Base-by-base conservation (phyloP, 2,113 vertebrate species). In the Silurus meridionalis region DNA sequence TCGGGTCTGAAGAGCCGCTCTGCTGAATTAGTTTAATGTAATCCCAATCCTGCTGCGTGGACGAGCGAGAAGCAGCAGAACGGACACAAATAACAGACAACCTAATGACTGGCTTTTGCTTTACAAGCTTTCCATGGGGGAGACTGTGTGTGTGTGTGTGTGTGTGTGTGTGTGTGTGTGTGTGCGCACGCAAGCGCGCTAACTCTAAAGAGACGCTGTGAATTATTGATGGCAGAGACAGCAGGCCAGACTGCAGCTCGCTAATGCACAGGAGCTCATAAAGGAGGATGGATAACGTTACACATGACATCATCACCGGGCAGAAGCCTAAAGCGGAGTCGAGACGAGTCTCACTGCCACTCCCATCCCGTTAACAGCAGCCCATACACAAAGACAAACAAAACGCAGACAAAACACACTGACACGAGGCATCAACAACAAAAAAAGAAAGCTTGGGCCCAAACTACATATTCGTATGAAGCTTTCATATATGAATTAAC, bases 201-300 rank as follows among this genome's bases (percentile, higher is more conserved):
- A 64, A 77, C 89, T 92, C 91, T 92, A 90, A 91, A 92, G 93
- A 91, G 92, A 92, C 50, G 57, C 85, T 77, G 91, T 94, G 87
- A 94, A 95, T 95, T 93, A 95, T 95, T 95, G 92, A 95, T 94
- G 93, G 94, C 90, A 28, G 81, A 92, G 91, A 87, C 91, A 93
- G 93, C 89, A 93, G 92, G 92, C 92, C 90, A 90, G 91, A 88
- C 92, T 88, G 83, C 89, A 89, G 87, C 89, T 91, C 87, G 71
- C 91, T 94, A 93, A 94, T 93, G 91, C 90, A 92, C 87, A 89
- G 87, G 87, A 83, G 85, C 90, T 91, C 84, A 90, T 91, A 87
- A 93, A 87, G 83, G 78, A 89, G 88, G 87, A 71, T 69, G 89
- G 93, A 93, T 95, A 91, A 90, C 91, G 87, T 95, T 95, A 92